Base-by-base conservation (phyloP, 2,797 vertebrate genomes). In the Antrozous pallidus region DNA sequence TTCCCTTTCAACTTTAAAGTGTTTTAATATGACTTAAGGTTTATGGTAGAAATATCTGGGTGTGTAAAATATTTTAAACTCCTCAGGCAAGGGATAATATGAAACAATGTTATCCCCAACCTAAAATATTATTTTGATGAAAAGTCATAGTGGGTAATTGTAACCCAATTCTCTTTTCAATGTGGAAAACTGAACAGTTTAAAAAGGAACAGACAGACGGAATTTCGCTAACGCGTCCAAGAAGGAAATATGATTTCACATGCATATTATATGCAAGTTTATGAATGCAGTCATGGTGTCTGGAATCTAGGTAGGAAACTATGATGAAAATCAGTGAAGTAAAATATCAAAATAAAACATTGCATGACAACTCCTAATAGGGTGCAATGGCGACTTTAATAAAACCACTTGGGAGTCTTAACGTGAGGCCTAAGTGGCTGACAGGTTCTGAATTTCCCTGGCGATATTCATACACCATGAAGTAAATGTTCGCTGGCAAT, bases 241-340 rank as follows among this genome's bases (percentile, higher is more conserved):
- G 95, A 91, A 97, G 96, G 96, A 97, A 97, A 97, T 96, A 96
- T 95, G 96, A 97, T 97, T 97, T 97, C 94, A 97, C 94, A 97
- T 96, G 96, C 95, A 95, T 97, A 96, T 97, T 94, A 95, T 93
- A 95, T 95, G 93, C 96, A 95, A 96, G 95, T 96, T 97, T 96
- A 97, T 96, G 96, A 96, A 97, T 94, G 92, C 77, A 97, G 97
- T 97, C 97, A 96, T 91, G 58, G 95, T 81, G 94, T 95, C 97
- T 97, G 96, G 96, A 97, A 93, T 93, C 36, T 92, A 95, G 94
- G 91, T 96, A 97, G 97, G 97, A 96, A 97, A 97, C 88, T 96
- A 90, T 96, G 89, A 96, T 93, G 96, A 96, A 96, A 96, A 97
- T 97, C 94, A 95, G 85, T 95, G 94, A 97, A 97, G 90, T 97